A percentile compares a stretch with the other conserved stretches of the same genome.
Conservation (phyloP, 2,113 vertebrate species). For the Odobenus rosmarus region DNA sequence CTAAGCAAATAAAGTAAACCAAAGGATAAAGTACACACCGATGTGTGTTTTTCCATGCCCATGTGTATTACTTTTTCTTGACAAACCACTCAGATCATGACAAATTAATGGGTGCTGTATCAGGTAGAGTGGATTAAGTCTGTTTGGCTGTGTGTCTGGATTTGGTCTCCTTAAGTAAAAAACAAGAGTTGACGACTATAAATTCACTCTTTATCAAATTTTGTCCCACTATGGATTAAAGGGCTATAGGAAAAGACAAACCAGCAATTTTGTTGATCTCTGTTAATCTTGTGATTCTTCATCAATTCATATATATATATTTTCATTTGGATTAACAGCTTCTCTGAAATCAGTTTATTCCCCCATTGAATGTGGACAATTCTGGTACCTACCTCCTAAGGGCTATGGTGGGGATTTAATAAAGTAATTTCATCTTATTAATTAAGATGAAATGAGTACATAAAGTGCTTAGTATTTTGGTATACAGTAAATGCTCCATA, state of each 20-base stretch:
- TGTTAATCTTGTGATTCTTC: background rate
- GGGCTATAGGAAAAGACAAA: background rate
- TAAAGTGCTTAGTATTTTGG: background rate
- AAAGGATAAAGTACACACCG: background rate
- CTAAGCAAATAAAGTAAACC: slow-evolving; percentile 27
- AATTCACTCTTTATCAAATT: background rate
- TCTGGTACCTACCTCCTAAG: background rate
- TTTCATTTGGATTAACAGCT: background rate
- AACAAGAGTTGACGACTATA: background rate
- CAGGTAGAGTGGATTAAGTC: background rate
- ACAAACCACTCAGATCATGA: background rate
- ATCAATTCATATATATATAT: background rate
- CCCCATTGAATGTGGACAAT: background rate
- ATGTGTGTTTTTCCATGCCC: slow-evolving; percentile 56
- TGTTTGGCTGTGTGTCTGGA: background rate
- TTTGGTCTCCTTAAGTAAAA: background rate
- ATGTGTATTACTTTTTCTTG: background rate
- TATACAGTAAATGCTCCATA: background rate
- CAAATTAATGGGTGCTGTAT: background rate
- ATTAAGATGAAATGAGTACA: background rate
- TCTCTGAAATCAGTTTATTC: background rate
- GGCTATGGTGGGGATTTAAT: background rate
- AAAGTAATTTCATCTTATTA: slow-evolving; percentile 24
- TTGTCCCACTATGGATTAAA: background rate
- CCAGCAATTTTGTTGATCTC: background rate